Conservation (phyloP, 2,113 vertebrate genomes). For the Alethe castanea region DNA sequence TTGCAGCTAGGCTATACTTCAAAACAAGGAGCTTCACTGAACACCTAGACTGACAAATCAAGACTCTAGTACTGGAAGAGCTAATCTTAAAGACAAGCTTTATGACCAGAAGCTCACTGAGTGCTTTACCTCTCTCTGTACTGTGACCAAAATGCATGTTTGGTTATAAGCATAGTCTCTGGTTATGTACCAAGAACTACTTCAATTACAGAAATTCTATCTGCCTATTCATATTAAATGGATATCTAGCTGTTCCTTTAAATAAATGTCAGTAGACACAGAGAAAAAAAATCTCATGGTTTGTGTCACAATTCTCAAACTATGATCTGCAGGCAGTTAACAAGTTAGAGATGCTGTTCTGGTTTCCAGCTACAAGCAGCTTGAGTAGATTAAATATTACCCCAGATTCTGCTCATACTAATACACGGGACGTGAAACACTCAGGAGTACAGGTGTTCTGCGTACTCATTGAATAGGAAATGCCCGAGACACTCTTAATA, state of each 20-base stretch:
- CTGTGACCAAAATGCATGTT: not conserved
- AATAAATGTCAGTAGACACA: not conserved
- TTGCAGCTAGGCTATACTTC: not conserved
- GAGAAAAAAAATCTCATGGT: not conserved
- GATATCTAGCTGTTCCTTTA: not conserved
- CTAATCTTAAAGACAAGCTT: not conserved
- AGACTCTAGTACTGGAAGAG: not conserved
- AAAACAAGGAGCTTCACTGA: not conserved
- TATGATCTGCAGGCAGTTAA: not conserved
- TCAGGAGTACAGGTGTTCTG: conserved; percentile 13
- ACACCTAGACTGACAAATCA: not conserved
- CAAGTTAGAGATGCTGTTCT: not conserved
- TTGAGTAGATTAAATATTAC: not conserved
- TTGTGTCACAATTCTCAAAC: not conserved
- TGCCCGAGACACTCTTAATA: not conserved
- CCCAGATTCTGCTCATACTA: not conserved
- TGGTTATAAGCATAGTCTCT: not conserved
- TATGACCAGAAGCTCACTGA: not conserved
- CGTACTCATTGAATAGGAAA: not conserved
- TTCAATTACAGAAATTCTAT: not conserved
- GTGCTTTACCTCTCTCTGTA: not conserved
- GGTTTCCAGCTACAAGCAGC: not conserved
- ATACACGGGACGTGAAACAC: not conserved
- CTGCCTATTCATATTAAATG: not conserved
- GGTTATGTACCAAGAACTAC: not conserved